These are phyloP conservation scores for Drosophila kanapiae DNA, from an alignment of 1,140 invertebrate genomes.

Conservation along the genomic window DNA sequence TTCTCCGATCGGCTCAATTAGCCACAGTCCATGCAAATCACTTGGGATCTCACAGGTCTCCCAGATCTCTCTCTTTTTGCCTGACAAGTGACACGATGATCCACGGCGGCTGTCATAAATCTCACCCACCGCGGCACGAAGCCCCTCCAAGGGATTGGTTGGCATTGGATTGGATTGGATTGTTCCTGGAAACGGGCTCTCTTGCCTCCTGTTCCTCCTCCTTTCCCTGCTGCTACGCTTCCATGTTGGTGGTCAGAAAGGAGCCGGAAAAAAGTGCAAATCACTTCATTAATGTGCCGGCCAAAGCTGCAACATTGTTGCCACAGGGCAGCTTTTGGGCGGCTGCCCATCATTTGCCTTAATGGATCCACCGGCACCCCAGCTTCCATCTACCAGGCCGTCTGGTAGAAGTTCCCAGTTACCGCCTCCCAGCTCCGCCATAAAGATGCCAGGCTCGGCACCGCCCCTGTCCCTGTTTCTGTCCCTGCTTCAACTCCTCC, in stretches of 20 bases:
- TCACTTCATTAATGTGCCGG: slow-evolving; percentile 78
- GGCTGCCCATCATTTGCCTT: slow-evolving; percentile 75
- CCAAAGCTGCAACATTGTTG: slow-evolving; percentile 60
- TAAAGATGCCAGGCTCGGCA: slow-evolving; percentile 31
- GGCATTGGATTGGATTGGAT: slow-evolving; percentile 62
- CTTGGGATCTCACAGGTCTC: neutral
- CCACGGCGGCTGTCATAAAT: slow-evolving; percentile 76
- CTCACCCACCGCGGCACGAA: slow-evolving; percentile 59
- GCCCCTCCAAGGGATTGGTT: slow-evolving; percentile 5
- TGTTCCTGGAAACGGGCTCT: slow-evolving; percentile 60
- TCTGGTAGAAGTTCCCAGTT: slow-evolving; percentile 8
- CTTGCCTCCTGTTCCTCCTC: slow-evolving; percentile 8
- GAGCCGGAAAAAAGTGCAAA: slow-evolving; percentile 71
- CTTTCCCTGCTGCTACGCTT: neutral
- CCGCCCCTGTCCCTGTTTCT: slow-evolving; percentile 17
- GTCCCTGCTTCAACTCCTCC: slow-evolving; percentile 1
- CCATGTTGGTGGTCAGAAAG: slow-evolving; percentile 68
- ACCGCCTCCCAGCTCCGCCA: slow-evolving; percentile 6
- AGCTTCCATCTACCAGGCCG: slow-evolving; percentile 29
- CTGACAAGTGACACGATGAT: slow-evolving; percentile 73
- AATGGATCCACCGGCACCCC: slow-evolving; percentile 62
- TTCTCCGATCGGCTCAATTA: slow-evolving; percentile 59
- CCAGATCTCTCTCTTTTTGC: slow-evolving; percentile 1
- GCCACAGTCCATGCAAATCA: slow-evolving; percentile 32
- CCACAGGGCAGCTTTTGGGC: slow-evolving; percentile 52